Conservation (phyloP, 2,113 vertebrate genomes). For the Tauraco erythrolophus region DNA sequence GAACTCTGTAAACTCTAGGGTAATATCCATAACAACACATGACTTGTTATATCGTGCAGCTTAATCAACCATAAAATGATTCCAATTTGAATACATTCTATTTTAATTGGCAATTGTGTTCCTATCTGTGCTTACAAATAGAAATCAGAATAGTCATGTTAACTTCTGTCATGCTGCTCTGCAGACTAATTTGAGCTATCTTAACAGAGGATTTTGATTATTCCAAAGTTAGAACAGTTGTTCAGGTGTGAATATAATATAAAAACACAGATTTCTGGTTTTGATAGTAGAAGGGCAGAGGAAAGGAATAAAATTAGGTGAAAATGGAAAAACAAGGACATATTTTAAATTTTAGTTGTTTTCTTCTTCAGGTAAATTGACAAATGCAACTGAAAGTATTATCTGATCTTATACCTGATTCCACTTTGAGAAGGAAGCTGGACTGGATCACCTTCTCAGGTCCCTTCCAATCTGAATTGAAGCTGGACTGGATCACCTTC, state of each 20-base stretch:
- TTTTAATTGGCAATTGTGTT: constrained; percentile 37
- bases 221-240: background rate
- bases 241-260: background rate
- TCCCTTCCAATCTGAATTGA: background rate
- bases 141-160: constrained; percentile 34
- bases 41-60: background rate
- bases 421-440: background rate
- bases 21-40: background rate
- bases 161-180: constrained; percentile 55
- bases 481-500: background rate
- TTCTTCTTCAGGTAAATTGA: background rate
- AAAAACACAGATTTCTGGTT: background rate
- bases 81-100: constrained; percentile 2
- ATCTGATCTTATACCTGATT: background rate
- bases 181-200: background rate
- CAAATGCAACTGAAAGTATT: background rate
- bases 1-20: background rate
- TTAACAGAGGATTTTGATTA: background rate
- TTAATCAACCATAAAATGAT: constrained; percentile 33
- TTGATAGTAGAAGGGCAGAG: background rate
- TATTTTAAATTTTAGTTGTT: background rate
- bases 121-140: constrained; percentile 3
- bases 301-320: background rate
- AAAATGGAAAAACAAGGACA: background rate
- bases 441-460: background rate